Base-by-base conservation (phyloP, 2,113 vertebrate species). In the Peromyscus leucopus region DNA sequence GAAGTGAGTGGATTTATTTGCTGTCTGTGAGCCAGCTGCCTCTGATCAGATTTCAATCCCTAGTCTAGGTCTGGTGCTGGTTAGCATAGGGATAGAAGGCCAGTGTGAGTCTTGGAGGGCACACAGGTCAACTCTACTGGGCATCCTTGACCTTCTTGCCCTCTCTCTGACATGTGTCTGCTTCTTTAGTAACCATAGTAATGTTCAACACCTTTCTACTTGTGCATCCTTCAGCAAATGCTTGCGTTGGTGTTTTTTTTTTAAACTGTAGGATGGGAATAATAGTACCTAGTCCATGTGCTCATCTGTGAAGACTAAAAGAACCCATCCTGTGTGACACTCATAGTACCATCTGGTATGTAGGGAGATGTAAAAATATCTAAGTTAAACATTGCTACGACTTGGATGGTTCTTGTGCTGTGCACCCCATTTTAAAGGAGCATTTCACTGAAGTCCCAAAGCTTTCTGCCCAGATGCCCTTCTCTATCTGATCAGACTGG, bases 31-130 rank as follows among this genome's bases (percentile, higher is more conserved):
- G 74, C 80, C 91, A 57, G 39, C 57, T 88, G 69, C 28, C 57
- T 82, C 82, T 86, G 89, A 87, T 28, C 94, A 94, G 89, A 92
- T 97, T 92, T 92, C 89, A 92, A 42, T 86, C 61, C 79, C 39
- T 7, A 1, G 51, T 48, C 51, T 39, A 57, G 61, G 42, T 89
- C 93, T 95, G 89, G 91, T 93, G 42, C 78, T 92, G 5, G 33
- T 96, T 89, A 96, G 46, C 67, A 7, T 39, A 83, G 61, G 90
- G 36, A 63, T 17, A 89, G n/a, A 61, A 24, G 21, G 48, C 15
- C 33, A 33, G 42, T 28, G 28, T 39, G 10, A 55, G 7, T 22
- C 39, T 69, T 12, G 63, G 17, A 36, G 46, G 42, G 15, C 17
- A 7, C 36, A 51, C 76, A 36, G 57, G 61, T 13, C 4, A 8